Percentiles rank a stretch among this genome's conserved stretches.
Conservation (phyloP, 2,797 vertebrate species). For the Apogon talboti region DNA sequence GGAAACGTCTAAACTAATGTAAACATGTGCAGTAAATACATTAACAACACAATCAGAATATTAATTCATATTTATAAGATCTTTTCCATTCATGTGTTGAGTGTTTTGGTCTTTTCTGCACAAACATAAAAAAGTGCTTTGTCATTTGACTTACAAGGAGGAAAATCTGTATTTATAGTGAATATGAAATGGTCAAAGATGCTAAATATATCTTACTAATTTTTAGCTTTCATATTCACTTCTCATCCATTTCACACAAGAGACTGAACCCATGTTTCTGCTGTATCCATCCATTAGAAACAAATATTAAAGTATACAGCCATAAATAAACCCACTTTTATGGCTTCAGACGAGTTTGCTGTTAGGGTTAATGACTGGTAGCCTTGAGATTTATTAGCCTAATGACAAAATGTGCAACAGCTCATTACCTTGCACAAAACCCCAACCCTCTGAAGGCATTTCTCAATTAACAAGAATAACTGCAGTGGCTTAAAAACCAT, state of each 20-base stretch:
- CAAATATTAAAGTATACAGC: conserved; percentile 25
- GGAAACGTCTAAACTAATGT: neutral
- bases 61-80: neutral
- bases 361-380: conserved; percentile 69
- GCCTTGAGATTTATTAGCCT: conserved; percentile 66
- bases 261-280: neutral
- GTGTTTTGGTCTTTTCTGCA: neutral
- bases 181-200: neutral
- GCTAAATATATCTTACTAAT: neutral
- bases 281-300: conserved; percentile 19
- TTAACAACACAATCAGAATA: neutral
- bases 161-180: neutral
- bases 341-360: conserved; percentile 46
- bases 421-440: conserved; percentile 72
- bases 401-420: conserved; percentile 69
- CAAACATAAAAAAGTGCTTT: neutral
- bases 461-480: conserved; percentile 58
- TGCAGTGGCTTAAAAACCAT: conserved; percentile 31
- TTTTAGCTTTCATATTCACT: neutral
- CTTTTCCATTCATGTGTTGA: neutral
- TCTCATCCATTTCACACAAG: neutral
- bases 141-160: neutral
- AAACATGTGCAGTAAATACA: neutral
- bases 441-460: conserved; percentile 42
- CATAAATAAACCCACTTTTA: conserved; percentile 50